Evolutionary conservation across 2,797 vertebrate genomes (phyloP), one percentile per base, ranked within the genome.

Genomic region (Meriones psammophilus): DNA sequence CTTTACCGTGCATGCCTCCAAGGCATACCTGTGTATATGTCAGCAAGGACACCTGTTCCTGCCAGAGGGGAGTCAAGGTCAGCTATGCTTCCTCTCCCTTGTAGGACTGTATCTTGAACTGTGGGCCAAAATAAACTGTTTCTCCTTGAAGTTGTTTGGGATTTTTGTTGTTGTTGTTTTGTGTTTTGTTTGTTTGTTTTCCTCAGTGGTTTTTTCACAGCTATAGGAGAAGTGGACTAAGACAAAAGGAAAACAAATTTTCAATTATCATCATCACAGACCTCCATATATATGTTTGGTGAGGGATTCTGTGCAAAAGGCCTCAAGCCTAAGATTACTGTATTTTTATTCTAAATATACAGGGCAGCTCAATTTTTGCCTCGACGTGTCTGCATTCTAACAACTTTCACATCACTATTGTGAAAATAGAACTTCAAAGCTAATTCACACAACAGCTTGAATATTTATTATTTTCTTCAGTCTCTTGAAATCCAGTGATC

Each of bases 361-460:
- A 69, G 0, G 80, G 85, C 13, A 24, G 74, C 56, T 97, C 83
- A n/a, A 58, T 94, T 96, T 91, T 89, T 73, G 73, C 50, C 66
- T 1, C 54, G 69, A 64, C 85, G 88, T 68, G 17, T 87, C 50
- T 84, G 26, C 58, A 28, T 33, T 68, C 30, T 80, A 91, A 64
- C 15, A 80, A 80, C 12, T 36, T 30, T 79, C 68, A 62, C 15
- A 96, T 92, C 91, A 96, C 97, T 97, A 96, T 97, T 91, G 98
- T 97, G 96, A 97, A 97, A 86, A 97, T 86, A 92, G 88, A 66
- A 33, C 96, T 97, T 97, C 94, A 97, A 96, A 97, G 97, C 81
- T 97, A 97, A 97, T 95, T 94, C 54, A 89, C 92, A 97, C 87
- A 78, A 94, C 88, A 1, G 54, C 68, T 97, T 91, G 42, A 96